Evolutionary conservation across 2,113 vertebrate species (phyloP), one percentile per base, ranked within the genome.

Genomic region (Oceanodroma tethys): DNA sequence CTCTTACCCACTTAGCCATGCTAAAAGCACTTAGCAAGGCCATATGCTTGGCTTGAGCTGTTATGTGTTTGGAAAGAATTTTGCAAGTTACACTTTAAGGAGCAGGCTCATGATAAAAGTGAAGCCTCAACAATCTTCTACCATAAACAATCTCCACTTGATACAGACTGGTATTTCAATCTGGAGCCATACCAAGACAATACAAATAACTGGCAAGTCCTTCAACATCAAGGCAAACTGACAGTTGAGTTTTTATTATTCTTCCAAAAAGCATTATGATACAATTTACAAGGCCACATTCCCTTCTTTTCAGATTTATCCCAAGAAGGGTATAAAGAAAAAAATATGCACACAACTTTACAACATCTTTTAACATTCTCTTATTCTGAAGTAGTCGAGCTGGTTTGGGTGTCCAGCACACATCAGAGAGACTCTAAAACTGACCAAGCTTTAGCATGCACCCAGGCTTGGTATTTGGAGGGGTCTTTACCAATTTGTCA

Each of bases 81-180:
- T 75, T 81, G n/a, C 52, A 73, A 93, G 38, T 59, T 80, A 59
- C 13, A 55, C 11, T 81, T 76, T 2, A 63, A 95, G 66, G 12
- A 96, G 30, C 19, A 67, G 36, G 18, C 43, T 89, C 5, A 18
- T 42, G 88, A 97, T 96, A 95, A 97, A 95, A 94, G 81, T 0
- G 22, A 95, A 93, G 88, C n/a, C 95, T 93, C 94, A 97, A 95
- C 93, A 95, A 95, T 85, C 47, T 88, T 90, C 16, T 56, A 53
- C 30, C 34, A 68, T 42, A 74, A 89, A 84, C 47, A 94, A 12
- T 47, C 47, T 71, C 74, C 34, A 80, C 45, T 85, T 90, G 78
- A 89, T 65, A 93, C 29, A 84, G 81, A 65, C 52, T 74, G 73
- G 19, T 82, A 79, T 82, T 91, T 81, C 18, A 21, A 58, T 72